These are phyloP conservation scores for Poeciliopsis prolifica DNA, from an alignment of 2,113 vertebrate genomes.

Conservation along the genomic window DNA sequence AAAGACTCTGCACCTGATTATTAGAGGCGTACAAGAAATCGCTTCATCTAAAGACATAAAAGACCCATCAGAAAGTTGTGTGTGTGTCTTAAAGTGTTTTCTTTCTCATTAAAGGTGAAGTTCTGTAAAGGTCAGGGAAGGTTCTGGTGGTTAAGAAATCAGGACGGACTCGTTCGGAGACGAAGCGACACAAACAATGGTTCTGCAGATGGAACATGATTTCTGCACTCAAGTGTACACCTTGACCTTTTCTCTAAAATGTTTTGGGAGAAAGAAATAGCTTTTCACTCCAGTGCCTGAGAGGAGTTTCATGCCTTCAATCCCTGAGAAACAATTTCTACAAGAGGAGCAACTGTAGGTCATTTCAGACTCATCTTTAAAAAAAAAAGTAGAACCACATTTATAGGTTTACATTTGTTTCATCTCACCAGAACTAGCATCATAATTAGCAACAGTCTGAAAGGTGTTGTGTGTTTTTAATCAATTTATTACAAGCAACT, in stretches of 20 bases:
- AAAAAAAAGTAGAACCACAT: background rate
- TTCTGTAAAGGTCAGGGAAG: background rate
- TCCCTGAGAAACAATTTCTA: background rate
- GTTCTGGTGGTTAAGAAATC: background rate
- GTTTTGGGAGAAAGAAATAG: background rate
- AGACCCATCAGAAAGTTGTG: background rate
- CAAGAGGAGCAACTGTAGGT: background rate
- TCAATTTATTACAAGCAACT: too few relatives aligned
- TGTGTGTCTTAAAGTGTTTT: background rate
- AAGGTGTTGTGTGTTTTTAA: too few relatives aligned
- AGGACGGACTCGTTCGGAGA: background rate
- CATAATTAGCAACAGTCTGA: too few relatives aligned
- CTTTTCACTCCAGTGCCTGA: background rate
- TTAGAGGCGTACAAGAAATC: background rate
- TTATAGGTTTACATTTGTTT: background rate
- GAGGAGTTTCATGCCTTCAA: background rate
- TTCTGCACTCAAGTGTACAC: background rate
- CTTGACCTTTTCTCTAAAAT: conserved; percentile 14
- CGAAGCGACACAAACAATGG: background rate
- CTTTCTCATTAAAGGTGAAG: background rate
- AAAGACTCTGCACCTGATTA: background rate
- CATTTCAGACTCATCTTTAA: background rate
- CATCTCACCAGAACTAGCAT: background rate
- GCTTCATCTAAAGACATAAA: background rate
- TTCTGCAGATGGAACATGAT: background rate